Evolutionary conservation across 2,797 vertebrate genomes (phyloP), one percentile per base, ranked within the genome.

Genomic region (Oceanodroma leucorhoa): DNA sequence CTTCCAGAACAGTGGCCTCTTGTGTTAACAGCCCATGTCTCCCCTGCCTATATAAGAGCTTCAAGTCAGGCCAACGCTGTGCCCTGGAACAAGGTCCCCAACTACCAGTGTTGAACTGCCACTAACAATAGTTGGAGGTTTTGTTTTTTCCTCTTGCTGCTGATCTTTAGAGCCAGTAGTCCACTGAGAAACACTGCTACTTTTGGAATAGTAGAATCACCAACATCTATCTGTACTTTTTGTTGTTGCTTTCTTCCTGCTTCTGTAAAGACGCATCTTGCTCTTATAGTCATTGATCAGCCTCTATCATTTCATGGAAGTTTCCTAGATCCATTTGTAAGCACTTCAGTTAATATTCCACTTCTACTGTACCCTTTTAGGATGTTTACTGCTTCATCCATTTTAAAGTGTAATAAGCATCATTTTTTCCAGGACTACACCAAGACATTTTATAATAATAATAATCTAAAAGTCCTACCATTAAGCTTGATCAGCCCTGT

Each of bases 1-100:
- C 13, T n/a, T 58, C 5, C 32, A 77, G 27, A 62, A 6, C 7
- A 7, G 6, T 2, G 6, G 4, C 4, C 4, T 70, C 23, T 40
- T 51, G 7, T 38, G 11, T 40, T 57, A 77, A 17, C 8, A 61
- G 4, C 5, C 13, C 7, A 5, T 7, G 6, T n/a, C 18, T 70
- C 10, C 32, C 9, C 12, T 67, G 36, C 13, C 16, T 18, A 8
- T 17, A 4, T 2, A 11, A 0, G 4, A 54, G 14, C 34, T 72
- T 22, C n/a, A 50, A 24, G 27, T 15, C 21, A 38, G 19, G 7
- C 7, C 36, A 27, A 3, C 1, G 0, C 4, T 64, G 17, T 70
- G 23, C 30, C 23, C n/a, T 50, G 14, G 32, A 72, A 34, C 8
- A 51, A 46, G 30, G 15, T 66, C 20, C 40, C 34, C n/a, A 43